phyloP scores from a whole-genome alignment of 2,888 invertebrate genomes.

The Trachelus tabidus region DNA sequence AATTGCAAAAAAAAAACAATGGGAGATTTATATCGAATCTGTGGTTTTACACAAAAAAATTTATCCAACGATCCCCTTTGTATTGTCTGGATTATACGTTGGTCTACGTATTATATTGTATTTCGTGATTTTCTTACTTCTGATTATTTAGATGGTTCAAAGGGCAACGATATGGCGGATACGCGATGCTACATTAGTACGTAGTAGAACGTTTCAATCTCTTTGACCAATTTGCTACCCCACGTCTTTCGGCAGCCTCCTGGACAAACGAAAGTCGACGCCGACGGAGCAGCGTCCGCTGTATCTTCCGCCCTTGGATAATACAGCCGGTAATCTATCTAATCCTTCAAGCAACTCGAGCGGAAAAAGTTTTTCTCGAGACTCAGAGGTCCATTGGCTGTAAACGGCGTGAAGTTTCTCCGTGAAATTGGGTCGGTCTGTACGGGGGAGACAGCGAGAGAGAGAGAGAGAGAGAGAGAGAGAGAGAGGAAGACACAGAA shows the following conservation, averaged over 20 bases:
- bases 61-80: neutral
- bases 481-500: neutral
- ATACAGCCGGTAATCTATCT: slow-evolving; percentile 59
- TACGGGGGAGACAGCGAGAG: slow-evolving; percentile 20
- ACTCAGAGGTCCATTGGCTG: slow-evolving; percentile 15
- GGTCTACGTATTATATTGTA: neutral
- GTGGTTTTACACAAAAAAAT: neutral
- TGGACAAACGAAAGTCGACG: slow-evolving; percentile 9
- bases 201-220: neutral
- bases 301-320: slow-evolving; percentile 27
- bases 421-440: slow-evolving; percentile 37
- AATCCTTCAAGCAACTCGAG: slow-evolving; percentile 58
- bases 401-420: slow-evolving; percentile 46
- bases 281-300: neutral
- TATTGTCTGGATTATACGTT: neutral
- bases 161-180: neutral
- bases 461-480: neutral
- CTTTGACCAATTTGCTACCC: slow-evolving; percentile 18
- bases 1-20: neutral
- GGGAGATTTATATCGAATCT: neutral
- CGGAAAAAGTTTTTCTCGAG: slow-evolving; percentile 48
- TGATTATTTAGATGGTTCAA: neutral
- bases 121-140: neutral
- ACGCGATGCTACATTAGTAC: neutral
- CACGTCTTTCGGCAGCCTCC: neutral